Conservation (phyloP, 2,797 vertebrate genomes). For the Clarias platycephalus region DNA sequence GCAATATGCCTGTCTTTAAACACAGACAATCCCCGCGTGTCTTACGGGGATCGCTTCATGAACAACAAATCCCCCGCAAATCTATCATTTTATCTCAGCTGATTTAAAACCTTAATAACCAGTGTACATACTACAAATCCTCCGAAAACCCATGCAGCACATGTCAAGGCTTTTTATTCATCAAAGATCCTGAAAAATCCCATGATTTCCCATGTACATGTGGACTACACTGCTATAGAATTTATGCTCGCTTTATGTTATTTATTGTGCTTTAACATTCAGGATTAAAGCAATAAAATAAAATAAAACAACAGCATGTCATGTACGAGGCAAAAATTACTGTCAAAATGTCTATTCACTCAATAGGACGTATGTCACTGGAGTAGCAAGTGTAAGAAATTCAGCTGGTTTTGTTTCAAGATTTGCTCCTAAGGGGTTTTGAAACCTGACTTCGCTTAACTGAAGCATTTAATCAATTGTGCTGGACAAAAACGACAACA, state of each 20-base stretch:
- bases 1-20: conserved; percentile 40
- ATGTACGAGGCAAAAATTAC: not conserved
- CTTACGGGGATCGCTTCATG: conserved; percentile 14
- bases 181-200: conserved; percentile 7
- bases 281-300: not conserved
- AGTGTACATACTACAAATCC: conserved; percentile 26
- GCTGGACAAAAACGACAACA: not conserved
- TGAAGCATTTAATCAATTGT: conserved; percentile 17
- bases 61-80: conserved; percentile 39
- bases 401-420: not conserved
- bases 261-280: not conserved
- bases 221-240: conserved; percentile 15
- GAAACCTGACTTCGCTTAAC: not conserved
- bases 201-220: conserved; percentile 5
- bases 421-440: not conserved
- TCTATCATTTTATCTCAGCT: conserved; percentile 35
- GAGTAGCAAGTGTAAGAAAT: not conserved
- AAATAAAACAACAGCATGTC: not conserved
- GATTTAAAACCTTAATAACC: conserved; percentile 34
- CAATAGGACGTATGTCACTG: not conserved
- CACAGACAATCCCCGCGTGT: conserved; percentile 26
- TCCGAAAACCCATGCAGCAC: not conserved
- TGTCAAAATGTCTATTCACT: not conserved
- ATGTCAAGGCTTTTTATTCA: conserved; percentile 3
- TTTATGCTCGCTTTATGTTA: not conserved